A percentile compares a stretch with the other conserved stretches of the same genome.
Evolutionary conservation across 2,888 invertebrate genomes (phyloP).

Genomic region (Drosophila incognita): DNA sequence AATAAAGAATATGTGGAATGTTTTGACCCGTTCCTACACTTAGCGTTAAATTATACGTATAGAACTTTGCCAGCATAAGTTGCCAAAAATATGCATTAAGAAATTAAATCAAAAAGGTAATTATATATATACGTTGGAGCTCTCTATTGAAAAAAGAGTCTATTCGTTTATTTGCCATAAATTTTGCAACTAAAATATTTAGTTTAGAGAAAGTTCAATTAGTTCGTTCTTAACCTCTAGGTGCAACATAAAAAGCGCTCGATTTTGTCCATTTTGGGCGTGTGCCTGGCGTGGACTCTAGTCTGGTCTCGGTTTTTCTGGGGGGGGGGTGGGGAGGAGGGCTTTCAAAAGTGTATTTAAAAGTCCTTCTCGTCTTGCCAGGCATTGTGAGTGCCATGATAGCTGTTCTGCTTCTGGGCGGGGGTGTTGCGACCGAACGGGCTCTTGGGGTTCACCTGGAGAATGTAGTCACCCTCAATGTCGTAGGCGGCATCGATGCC

Average conservation of each 20-base stretch:
- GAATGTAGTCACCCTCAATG: conserved; percentile 81
- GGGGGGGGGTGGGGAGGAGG: background rate
- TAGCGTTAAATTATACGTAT: too few relatives aligned
- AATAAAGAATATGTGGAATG: background rate
- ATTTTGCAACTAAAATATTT: conserved; percentile 29
- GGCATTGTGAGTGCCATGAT: conserved; percentile 66
- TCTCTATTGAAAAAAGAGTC: conserved; percentile 21
- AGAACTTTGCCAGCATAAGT: background rate
- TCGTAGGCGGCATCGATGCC: conserved; percentile 77
- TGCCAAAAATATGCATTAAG: background rate
- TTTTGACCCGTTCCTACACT: background rate
- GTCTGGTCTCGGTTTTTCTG: conserved; percentile 3
- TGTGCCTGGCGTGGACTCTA: background rate
- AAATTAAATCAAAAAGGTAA: background rate
- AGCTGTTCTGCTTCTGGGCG: conserved; percentile 70
- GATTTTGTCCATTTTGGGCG: conserved; percentile 12
- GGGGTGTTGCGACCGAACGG: conserved; percentile 82
- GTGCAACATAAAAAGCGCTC: conserved; percentile 28
- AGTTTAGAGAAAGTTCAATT: conserved; percentile 33
- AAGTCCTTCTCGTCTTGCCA: conserved; percentile 42
- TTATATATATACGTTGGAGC: conserved; percentile 20
- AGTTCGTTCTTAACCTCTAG: conserved; percentile 28
- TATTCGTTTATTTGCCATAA: conserved; percentile 44
- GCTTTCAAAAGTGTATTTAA: background rate
- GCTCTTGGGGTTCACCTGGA: conserved; percentile 80